phyloP scores from a whole-genome alignment of 2,797 vertebrate genomes.

The Anabacerthia variegaticeps region DNA sequence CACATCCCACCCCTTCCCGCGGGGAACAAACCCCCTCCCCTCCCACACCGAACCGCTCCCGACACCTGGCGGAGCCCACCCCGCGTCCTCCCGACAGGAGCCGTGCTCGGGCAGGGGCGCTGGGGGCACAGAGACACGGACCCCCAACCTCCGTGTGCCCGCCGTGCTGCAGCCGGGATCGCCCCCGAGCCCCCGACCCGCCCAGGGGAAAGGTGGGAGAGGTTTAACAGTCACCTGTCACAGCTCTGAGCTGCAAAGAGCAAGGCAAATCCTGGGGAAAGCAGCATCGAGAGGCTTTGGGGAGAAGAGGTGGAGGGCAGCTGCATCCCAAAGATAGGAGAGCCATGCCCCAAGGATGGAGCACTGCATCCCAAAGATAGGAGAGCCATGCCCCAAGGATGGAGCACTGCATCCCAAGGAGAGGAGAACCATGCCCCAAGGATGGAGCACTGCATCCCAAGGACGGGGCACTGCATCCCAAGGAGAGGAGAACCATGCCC shows the following conservation, averaged over 20 bases:
- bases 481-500: too few relatives aligned
- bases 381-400: background rate
- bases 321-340: background rate
- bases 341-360: too few relatives aligned
- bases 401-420: background rate
- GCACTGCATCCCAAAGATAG: background rate
- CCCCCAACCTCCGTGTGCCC: rapidly evolving
- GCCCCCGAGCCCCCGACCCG: background rate
- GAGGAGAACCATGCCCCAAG: too few relatives aligned
- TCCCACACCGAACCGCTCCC: background rate
- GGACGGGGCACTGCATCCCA: too few relatives aligned
- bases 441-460: too few relatives aligned
- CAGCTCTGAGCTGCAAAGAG: background rate
- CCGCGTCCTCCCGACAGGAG: rapidly evolving
- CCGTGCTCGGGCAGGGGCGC: background rate
- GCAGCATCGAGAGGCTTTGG: rapidly evolving
- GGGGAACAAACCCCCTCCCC: background rate
- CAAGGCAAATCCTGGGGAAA: rapidly evolving
- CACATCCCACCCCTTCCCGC: background rate
- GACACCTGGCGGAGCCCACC: rapidly evolving
- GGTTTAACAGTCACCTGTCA: background rate
- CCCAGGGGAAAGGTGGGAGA: background rate
- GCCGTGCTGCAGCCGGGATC: background rate
- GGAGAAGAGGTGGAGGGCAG: rapidly evolving
- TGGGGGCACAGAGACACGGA: background rate